These are phyloP conservation scores for Nomada flava DNA, from an alignment of 2,888 invertebrate species.

Conservation along the genomic window DNA sequence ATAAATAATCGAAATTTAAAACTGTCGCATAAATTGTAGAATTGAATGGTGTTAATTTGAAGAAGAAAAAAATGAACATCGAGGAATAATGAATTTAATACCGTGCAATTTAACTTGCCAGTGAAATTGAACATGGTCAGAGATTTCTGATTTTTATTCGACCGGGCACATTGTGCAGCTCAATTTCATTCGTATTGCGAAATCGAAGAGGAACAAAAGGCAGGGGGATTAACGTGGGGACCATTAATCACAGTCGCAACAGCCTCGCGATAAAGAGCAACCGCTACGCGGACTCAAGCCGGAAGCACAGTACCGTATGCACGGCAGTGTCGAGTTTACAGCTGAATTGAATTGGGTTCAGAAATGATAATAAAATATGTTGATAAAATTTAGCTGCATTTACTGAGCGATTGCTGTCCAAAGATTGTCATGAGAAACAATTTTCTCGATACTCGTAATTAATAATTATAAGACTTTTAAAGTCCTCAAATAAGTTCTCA, in stretches of 20 bases:
- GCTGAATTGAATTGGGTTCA: slow-evolving; percentile 17
- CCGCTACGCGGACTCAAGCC: slow-evolving; percentile 36
- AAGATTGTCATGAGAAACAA: neutral
- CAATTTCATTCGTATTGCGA: slow-evolving; percentile 4
- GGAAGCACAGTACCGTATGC: slow-evolving; percentile 42
- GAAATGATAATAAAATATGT: slow-evolving; percentile 8
- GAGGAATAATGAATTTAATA: too few relatives aligned
- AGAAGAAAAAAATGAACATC: too few relatives aligned
- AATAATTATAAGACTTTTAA: neutral
- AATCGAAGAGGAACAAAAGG: slow-evolving; percentile 23
- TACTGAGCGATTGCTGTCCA: neutral
- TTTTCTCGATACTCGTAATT: neutral
- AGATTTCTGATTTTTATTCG: neutral
- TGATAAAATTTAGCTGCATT: slow-evolving; percentile 7
- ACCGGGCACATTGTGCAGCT: slow-evolving; percentile 8
- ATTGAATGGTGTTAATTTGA: too few relatives aligned
- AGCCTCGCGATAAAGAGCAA: slow-evolving; percentile 36
- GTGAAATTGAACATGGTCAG: neutral
- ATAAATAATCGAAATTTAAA: too few relatives aligned
- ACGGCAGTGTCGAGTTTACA: slow-evolving; percentile 22
- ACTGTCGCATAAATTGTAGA: too few relatives aligned
- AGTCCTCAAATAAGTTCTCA: too few relatives aligned
- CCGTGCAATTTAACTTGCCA: too few relatives aligned
- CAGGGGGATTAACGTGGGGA: slow-evolving; percentile 12
- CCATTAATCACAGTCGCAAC: slow-evolving; percentile 49